phyloP scores from a whole-genome alignment of 2,797 vertebrate species.

The Diplodus puntazzo region DNA sequence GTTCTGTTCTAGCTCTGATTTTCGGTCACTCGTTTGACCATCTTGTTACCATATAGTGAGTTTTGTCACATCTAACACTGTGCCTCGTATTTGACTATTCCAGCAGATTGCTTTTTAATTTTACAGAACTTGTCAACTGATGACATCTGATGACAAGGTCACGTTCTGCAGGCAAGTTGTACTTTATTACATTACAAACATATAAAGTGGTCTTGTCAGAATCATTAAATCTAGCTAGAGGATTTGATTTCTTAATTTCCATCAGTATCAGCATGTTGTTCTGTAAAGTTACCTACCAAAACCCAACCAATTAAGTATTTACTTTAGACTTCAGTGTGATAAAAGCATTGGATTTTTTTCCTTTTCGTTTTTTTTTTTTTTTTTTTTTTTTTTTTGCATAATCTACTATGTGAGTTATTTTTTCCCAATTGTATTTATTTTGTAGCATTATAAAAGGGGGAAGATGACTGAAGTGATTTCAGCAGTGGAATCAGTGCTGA shows the following conservation, averaged over 20 bases:
- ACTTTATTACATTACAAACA: slow-evolving; percentile 24
- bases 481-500: slow-evolving; percentile 31
- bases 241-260: slow-evolving; percentile 1
- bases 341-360: slow-evolving; percentile 32
- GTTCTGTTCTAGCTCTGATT: not conserved
- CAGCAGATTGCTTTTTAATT: not conserved
- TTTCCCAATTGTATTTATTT: not conserved
- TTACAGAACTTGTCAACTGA: not conserved
- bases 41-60: not conserved
- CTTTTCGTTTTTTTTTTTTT: slow-evolving; percentile 2
- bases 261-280: not conserved
- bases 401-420: not conserved
- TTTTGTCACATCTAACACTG: not conserved
- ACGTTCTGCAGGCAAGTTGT: not conserved
- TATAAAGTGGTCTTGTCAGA: slow-evolving; percentile 9
- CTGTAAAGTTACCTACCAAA: slow-evolving; percentile 4
- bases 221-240: slow-evolving; percentile 15
- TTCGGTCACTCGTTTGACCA: not conserved
- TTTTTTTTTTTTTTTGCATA: slow-evolving; percentile 15
- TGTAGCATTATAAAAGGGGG: slow-evolving; percentile 3
- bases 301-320: slow-evolving; percentile 32
- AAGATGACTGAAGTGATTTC: slow-evolving; percentile 21
- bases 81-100: not conserved
- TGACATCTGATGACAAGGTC: slow-evolving; percentile 10
- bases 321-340: slow-evolving; percentile 18